phyloP scores from a whole-genome alignment of 2,797 vertebrate species.

The Pogoniulus pusillus region DNA sequence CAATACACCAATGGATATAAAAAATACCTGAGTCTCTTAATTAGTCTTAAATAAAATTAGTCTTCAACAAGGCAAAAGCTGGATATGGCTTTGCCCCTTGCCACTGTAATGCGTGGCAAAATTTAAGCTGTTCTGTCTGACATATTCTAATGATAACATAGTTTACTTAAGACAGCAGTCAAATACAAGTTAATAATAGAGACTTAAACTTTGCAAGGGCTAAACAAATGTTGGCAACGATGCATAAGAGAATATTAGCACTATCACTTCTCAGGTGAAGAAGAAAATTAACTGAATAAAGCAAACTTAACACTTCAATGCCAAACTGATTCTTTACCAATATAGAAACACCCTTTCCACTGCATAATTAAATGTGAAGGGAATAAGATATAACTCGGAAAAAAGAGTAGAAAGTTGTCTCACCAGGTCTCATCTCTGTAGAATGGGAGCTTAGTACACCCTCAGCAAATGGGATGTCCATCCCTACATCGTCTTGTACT shows the following conservation, averaged over 20 bases:
- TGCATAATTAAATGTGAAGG: conserved; percentile 44
- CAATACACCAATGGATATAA: background rate
- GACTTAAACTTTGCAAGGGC: background rate
- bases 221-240: background rate
- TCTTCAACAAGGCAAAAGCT: background rate
- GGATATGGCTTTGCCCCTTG: background rate
- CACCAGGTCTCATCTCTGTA: conserved; percentile 86
- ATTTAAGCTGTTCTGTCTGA: background rate
- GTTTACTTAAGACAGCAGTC: background rate
- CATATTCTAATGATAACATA: background rate
- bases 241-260: background rate
- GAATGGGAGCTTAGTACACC: conserved; percentile 75
- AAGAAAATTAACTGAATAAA: conserved; percentile 45
- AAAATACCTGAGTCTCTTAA: background rate
- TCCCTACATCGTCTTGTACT: conserved; percentile 80
- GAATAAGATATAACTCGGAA: background rate
- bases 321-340: background rate
- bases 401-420: conserved; percentile 48
- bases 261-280: background rate
- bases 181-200: background rate
- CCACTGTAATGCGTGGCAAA: background rate
- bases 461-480: conserved; percentile 80
- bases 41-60: background rate
- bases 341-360: conserved; percentile 24
- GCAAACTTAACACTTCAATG: background rate